These are phyloP conservation scores for Gadus chalcogrammus DNA, from an alignment of 2,113 vertebrate genomes.

Conservation along the genomic window DNA sequence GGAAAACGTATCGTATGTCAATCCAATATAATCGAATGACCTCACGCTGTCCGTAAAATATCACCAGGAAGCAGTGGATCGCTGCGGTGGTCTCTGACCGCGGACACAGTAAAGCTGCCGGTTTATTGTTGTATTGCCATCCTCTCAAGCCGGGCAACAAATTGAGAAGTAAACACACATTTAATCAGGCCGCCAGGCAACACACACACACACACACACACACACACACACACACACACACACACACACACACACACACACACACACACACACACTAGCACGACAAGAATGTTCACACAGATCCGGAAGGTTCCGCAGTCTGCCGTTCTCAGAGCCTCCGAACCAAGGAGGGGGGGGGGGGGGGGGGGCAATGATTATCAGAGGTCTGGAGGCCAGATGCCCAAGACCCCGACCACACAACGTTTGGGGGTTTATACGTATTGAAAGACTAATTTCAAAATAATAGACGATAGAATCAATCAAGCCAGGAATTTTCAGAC, in stretches of 20 bases:
- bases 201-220: conserved; percentile 21
- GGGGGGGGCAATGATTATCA: neutral
- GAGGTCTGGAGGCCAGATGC: no score
- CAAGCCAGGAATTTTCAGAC: no score
- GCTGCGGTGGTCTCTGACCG: no score
- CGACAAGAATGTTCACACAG: conserved; percentile 68
- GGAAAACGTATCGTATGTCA: neutral
- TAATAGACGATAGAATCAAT: no score
- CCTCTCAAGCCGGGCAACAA: conserved; percentile 42
- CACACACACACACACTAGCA: conserved; percentile 19
- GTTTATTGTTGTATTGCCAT: neutral
- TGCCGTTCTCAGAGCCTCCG: conserved; percentile 28
- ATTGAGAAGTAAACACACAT: conserved; percentile 56
- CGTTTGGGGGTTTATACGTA: no score
- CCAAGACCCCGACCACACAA: no score
- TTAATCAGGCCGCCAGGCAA: conserved; percentile 55
- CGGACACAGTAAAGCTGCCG: no score
- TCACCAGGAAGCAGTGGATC: conserved; percentile 24
- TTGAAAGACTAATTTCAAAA: no score
- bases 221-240: neutral
- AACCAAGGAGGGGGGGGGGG: conserved; percentile 11
- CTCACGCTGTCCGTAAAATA: neutral
- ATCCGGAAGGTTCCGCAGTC: conserved; percentile 39
- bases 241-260: no score
- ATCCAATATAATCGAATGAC: no score